These are phyloP conservation scores for Caenorhabditis panamensis DNA, from an alignment of 2,888 invertebrate genomes.

Conservation along the genomic window DNA sequence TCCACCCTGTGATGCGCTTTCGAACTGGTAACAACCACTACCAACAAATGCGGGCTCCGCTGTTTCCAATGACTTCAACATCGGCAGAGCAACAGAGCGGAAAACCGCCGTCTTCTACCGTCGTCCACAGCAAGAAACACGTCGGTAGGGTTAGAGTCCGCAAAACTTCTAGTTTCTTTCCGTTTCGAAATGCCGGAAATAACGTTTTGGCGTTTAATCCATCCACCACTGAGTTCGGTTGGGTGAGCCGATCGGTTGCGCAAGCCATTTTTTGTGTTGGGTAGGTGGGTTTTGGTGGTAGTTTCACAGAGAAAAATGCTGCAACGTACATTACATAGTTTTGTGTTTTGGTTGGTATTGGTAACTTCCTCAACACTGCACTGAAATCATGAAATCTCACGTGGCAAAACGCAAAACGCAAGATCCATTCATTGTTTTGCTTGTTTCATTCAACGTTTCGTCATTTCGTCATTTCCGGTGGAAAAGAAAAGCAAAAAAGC, in stretches of 20 bases:
- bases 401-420: too few species aligned
- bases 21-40: slow-evolving; percentile 34
- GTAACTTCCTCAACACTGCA: too few species aligned
- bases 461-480: neutral
- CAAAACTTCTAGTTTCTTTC: neutral
- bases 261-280: slow-evolving; percentile 14
- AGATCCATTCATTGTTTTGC: too few species aligned
- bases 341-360: too few species aligned
- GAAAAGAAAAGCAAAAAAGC: too few species aligned
- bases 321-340: too few species aligned
- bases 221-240: slow-evolving; percentile 20
- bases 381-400: too few species aligned
- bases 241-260: slow-evolving; percentile 16
- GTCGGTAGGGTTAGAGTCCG: slow-evolving; percentile 24
- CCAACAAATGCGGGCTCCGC: slow-evolving; percentile 37
- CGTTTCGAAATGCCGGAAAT: slow-evolving; percentile 44
- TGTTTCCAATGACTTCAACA: slow-evolving; percentile 3
- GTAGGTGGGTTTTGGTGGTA: neutral
- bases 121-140: slow-evolving; percentile 49
- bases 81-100: slow-evolving; percentile 44
- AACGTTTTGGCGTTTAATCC: slow-evolving; percentile 24
- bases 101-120: slow-evolving; percentile 44
- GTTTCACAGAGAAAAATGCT: neutral
- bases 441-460: too few species aligned
- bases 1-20: slow-evolving; percentile 50